Evolutionary conservation across 2,888 invertebrate genomes (phyloP).

Genomic region (Exephanes ischioxanthus): DNA sequence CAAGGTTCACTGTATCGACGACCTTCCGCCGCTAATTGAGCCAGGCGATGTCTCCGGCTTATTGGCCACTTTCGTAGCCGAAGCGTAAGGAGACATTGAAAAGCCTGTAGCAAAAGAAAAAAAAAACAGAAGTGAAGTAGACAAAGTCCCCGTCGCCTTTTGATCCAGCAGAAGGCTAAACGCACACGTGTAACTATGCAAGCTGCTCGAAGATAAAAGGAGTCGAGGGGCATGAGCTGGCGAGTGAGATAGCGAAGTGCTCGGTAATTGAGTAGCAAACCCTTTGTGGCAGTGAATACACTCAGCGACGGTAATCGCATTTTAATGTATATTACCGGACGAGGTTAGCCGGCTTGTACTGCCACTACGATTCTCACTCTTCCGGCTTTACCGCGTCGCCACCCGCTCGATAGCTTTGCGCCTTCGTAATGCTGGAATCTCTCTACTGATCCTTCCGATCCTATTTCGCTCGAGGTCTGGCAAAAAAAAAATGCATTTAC

Average conservation of each 20-base stretch:
- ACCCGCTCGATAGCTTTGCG: conserved; percentile 1
- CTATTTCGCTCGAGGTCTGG: conserved; percentile 36
- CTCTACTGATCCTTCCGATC: background rate
- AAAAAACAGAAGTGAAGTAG: background rate
- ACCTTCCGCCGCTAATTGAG: background rate
- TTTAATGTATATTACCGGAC: conserved; percentile 62
- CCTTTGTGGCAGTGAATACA: conserved; percentile 61
- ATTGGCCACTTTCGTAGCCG: background rate
- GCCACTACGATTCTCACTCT: conserved; percentile 48
- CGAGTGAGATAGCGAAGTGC: conserved; percentile 50
- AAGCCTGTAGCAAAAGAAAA: conserved; percentile 36
- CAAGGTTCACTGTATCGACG: background rate
- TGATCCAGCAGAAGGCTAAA: conserved; percentile 40
- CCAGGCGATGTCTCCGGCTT: background rate
- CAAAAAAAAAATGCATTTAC: background rate
- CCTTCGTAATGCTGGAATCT: conserved; percentile 5
- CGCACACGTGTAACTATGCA: conserved; percentile 25
- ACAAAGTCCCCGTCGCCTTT: conserved; percentile 22
- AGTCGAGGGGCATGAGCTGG: conserved; percentile 12
- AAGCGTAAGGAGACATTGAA: conserved; percentile 48
- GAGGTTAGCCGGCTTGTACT: conserved; percentile 31
- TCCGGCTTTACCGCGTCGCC: background rate
- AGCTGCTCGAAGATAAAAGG: conserved; percentile 44
- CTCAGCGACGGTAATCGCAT: conserved; percentile 55
- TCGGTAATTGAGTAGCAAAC: conserved; percentile 58